Evolutionary conservation across 2,888 invertebrate genomes (phyloP), one percentile per base, ranked within the genome.

Genomic region (Pandemis corylana): DNA sequence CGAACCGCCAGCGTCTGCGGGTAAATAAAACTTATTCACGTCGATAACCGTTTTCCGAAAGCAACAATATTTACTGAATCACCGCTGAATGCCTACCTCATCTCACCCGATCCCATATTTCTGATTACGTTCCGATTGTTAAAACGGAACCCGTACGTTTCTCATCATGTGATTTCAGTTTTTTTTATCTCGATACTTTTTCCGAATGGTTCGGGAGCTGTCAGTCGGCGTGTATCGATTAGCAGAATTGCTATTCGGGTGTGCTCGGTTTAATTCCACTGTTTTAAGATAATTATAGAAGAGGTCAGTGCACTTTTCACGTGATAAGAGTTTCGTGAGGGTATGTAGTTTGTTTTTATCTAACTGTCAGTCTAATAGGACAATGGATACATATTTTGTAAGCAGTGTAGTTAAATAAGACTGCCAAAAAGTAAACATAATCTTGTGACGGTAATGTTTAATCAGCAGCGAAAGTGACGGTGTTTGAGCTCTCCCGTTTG

Each of bases 141-240:
- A 53, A 20, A 28, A 73, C 69, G 65, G 73, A 68, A 69, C 69
- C 69, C 73, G 4, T 28, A 46, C 36, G 36, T 63, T 51, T 64
- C 49, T 59, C 73, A 51, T 51, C 65, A 44, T 64, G 28, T 65
- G 84, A 83, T 87, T 87, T 81, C 84, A 85, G 87, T 85, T 89
- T 90, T 91, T 90, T 91, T 90, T 91, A 91, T 90, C 86, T 83
- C 82, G 81, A 84, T 82, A 44, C 63, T 68, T 53, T 79, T 77
- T 74, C 79, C 77, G 77, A 80, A 80, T 78, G 79, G 42, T 78
- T 77, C 79, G 76, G 78, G 79, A 80, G 78, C 79, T 79, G 78
- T 83, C 84, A 83, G 83, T 83, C 78, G 76, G 76, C 77, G 76
- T 77, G 81, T 85, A 86, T 87, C 84, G 86, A 86, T 87, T 84